phyloP scores from a whole-genome alignment of 2,888 invertebrate species.

The Limnephilus lunatus region DNA sequence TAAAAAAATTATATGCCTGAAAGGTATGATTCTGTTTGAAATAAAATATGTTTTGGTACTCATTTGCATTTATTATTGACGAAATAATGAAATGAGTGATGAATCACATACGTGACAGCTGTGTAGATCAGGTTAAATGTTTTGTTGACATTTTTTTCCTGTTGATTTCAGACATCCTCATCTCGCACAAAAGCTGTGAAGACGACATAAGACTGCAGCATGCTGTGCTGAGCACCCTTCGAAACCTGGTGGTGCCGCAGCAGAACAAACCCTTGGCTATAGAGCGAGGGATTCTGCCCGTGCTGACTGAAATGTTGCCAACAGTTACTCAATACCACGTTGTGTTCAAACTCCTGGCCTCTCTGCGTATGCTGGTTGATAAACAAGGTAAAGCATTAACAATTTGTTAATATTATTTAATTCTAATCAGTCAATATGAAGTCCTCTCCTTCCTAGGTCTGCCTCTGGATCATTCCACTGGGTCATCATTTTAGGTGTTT shows the following conservation, averaged over 20 bases:
- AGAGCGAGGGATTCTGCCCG: constrained; percentile 78
- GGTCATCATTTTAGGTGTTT: not conserved
- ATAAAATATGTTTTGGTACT: no score
- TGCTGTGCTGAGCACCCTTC: constrained; percentile 86
- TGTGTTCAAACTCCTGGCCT: constrained; percentile 91
- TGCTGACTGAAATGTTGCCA: constrained; percentile 84
- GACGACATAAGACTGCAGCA: constrained; percentile 83
- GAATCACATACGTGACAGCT: no score
- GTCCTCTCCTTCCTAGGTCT: not conserved
- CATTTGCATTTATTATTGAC: no score
- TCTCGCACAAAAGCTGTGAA: constrained; percentile 78
- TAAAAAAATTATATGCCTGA: no score
- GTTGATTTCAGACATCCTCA: constrained; percentile 71
- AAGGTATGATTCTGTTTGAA: no score
- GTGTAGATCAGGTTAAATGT: not conserved
- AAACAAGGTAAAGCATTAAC: constrained; percentile 82
- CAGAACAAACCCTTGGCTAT: constrained; percentile 86
- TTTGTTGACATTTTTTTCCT: not conserved
- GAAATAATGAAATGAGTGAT: no score
- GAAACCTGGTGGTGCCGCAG: constrained; percentile 85
- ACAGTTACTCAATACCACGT: constrained; percentile 85
- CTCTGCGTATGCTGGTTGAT: constrained; percentile 91
- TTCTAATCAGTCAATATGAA: not conserved
- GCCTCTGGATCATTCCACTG: not conserved
- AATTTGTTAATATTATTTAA: not conserved